Base-by-base conservation (phyloP, 2,888 invertebrate genomes). In the Drosophila seclusa region DNA sequence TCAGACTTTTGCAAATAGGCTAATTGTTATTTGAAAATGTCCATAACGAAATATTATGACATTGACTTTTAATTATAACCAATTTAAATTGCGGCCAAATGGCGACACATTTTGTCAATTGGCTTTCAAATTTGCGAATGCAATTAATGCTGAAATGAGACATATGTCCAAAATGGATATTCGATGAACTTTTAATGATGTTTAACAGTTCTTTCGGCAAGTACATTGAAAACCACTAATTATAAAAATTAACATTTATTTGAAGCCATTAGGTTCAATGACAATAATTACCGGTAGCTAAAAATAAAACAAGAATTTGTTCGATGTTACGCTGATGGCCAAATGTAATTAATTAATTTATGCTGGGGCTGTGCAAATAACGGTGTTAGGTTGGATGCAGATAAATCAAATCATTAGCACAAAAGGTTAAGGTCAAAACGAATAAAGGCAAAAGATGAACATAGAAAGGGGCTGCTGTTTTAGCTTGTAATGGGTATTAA, bases 351-450 rank as follows among this genome's bases (percentile, higher is more conserved):
- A 70, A 87, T 76, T 71, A 68, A 71, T 82, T 69, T 66, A 45
- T 71, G 27, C 24, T 67, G 72, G 34, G 67, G 68, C 48, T 80
- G 54, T 71, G 79, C 77, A 80, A 77, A 80, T 78, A 77, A 72
- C 68, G 68, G 66, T 61, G 48, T 70, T 77, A 67, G 63, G 58
- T 49, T 63, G 68, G 45, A 63, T 62, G 57, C 64, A 82, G 69
- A 80, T 85, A 85, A 85, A 88, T 85, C 85, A 88, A 86, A 85
- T 88, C 83, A 85, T 85, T 85, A 80, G 82, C 80, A 82, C 69
- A 76, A 75, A 66, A 76, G 75, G 79, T 79, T 72, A 80, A 79
- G 74, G 80, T 48, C 68, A 27, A 48, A 34, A 45, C 2, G 8
- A 45, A 53, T 3, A 1, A 24, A 32, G 34, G 13, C n/a, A 27